Base-by-base conservation (phyloP, 2,113 vertebrate genomes). In the Vulpes ferrilata region DNA sequence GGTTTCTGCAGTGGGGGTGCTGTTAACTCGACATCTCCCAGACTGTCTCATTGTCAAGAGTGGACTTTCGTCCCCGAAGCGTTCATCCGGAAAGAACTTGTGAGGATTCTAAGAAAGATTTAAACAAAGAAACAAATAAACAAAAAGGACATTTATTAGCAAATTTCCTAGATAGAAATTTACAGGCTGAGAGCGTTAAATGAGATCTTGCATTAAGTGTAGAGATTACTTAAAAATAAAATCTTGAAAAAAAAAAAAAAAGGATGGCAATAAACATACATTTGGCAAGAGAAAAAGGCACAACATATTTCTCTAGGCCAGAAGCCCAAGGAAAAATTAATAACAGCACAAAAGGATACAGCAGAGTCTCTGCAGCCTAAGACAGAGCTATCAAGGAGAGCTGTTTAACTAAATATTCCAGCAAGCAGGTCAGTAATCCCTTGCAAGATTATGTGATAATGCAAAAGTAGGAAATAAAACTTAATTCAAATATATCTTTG, bases 11-110 rank as follows among this genome's bases (percentile, higher is more conserved):
- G 99, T 96, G 65, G 99, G 99, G 88, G 99, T 99, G 97, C 99
- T 99, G 99, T 99, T 99, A 87, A 99, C 98, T 0, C 99, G 99
- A 96, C 99, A 99, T 80, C 99, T 99, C 91, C 99, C 99, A 83
- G 99, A 98, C 98, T 99, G 99, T 82, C 99, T 99, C 98, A 99
- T 76, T 25, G 99, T 99, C 98, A 99, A 98, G 85, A 99, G 99
- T 0, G 99, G 99, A 98, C 99, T 99, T 98, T 99, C 99, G 0
- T 99, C 99, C 93, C 99, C 99, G 97, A 99, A 99, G 30, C 99
- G 99, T 97, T 99, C 99, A 76, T 99, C 99, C 0, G 99, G 99
- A 97, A 99, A 99, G 98, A 99, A 99, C 97, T 99, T 99, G 98
- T 99, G 99, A 53, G 99, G 99, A 98, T 99, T 99, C 99, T 99